phyloP scores from a whole-genome alignment of 2,888 invertebrate genomes.

The Epirrita christyi region DNA sequence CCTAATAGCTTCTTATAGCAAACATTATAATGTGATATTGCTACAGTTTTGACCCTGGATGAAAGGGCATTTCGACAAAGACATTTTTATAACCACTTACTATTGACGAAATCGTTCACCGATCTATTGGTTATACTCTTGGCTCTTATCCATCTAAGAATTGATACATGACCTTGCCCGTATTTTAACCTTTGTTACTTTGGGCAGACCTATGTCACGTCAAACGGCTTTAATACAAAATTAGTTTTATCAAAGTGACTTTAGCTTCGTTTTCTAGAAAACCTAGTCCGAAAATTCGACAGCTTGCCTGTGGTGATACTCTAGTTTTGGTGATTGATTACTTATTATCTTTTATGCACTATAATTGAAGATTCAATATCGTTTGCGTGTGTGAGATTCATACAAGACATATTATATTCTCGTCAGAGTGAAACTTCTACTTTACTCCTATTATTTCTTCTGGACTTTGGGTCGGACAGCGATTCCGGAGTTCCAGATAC shows the following conservation, averaged over 20 bases:
- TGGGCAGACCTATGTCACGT: background rate
- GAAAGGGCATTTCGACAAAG: constrained; percentile 19
- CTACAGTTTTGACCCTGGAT: constrained; percentile 17
- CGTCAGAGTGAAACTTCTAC: background rate
- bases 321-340: too few species aligned
- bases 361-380: background rate
- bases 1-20: too few species aligned
- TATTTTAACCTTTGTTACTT: constrained; percentile 21
- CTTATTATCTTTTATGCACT: background rate
- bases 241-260: too few species aligned
- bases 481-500: constrained; percentile 33
- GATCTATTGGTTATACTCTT: constrained; percentile 30
- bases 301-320: too few species aligned
- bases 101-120: constrained; percentile 29
- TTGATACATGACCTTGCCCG: constrained; percentile 16
- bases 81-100: constrained; percentile 30
- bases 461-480: constrained; percentile 30
- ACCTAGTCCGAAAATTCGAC: too few species aligned
- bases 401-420: too few species aligned
- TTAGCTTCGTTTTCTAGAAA: too few species aligned
- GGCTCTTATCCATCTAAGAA: constrained; percentile 33
- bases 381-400: background rate
- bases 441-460: constrained; percentile 1
- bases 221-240: too few species aligned
- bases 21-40: background rate